Evolutionary conservation across 2,797 vertebrate genomes (phyloP).

Genomic region (Denticeps clupeoides): DNA sequence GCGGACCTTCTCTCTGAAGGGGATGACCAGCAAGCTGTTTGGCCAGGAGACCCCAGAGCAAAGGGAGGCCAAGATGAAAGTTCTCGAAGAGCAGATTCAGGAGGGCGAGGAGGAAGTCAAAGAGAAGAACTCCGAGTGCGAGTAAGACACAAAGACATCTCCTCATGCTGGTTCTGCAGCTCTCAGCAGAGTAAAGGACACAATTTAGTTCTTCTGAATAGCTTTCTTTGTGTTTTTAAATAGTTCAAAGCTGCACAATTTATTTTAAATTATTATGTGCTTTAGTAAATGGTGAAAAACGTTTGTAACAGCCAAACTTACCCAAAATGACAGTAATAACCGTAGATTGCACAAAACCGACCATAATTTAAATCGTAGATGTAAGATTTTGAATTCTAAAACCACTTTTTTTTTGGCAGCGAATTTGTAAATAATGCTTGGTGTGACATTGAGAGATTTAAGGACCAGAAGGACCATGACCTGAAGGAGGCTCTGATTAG

Average conservation of each 20-base stretch:
- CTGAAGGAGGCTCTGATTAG: slow-evolving; percentile 83
- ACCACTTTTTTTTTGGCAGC: slow-evolving; percentile 47
- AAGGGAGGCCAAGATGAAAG: slow-evolving; percentile 77
- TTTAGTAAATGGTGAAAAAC: no score
- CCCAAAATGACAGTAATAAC: no score
- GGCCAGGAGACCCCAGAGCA: slow-evolving; percentile 92
- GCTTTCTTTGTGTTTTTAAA: no score
- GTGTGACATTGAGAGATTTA: slow-evolving; percentile 83
- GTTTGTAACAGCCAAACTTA: no score
- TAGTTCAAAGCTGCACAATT: no score
- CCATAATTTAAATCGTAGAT: no score
- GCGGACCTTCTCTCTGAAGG: slow-evolving; percentile 86
- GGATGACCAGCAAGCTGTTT: slow-evolving; percentile 93
- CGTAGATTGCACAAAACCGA: no score
- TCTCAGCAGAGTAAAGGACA: no score
- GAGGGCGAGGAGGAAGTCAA: slow-evolving; percentile 80
- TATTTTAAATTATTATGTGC: no score
- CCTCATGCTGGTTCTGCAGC: background rate
- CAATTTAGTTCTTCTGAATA: no score
- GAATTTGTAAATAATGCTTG: slow-evolving; percentile 82
- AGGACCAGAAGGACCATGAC: slow-evolving; percentile 86
- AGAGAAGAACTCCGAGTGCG: slow-evolving; percentile 74
- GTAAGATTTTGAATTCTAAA: no score
- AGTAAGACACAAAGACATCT: slow-evolving; percentile 63
- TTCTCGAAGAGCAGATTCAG: slow-evolving; percentile 81